These are phyloP conservation scores for Drosophila affinis DNA, from an alignment of 2,888 invertebrate species.

Conservation along the genomic window DNA sequence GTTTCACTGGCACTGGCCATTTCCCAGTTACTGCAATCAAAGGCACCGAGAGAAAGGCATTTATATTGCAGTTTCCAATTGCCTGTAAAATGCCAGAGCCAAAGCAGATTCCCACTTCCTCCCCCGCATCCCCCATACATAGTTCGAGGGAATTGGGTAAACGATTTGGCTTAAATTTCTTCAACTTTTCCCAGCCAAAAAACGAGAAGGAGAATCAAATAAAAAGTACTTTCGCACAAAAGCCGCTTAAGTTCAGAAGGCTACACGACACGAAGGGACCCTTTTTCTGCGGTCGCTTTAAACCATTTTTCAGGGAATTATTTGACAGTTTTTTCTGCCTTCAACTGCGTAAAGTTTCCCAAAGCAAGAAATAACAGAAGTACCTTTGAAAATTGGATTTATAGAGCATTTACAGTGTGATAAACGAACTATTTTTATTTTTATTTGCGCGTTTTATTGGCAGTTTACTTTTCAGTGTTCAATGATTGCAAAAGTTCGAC, in stretches of 20 bases:
- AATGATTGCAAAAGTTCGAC: neutral
- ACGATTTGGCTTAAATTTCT: conserved; percentile 6
- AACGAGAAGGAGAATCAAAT: neutral
- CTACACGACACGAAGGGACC: neutral
- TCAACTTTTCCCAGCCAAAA: neutral
- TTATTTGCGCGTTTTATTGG: neutral
- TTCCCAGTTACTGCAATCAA: conserved; percentile 45
- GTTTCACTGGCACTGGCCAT: conserved; percentile 36
- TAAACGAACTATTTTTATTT: neutral
- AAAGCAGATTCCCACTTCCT: conserved; percentile 22
- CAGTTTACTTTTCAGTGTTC: neutral
- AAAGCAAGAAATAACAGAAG: neutral
- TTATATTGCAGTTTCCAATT: conserved; percentile 49
- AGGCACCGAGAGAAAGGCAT: conserved; percentile 30
- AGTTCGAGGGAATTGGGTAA: neutral
- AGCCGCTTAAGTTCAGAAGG: conserved; percentile 38
- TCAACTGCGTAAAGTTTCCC: neutral
- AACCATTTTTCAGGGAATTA: conserved; percentile 15
- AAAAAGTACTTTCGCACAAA: conserved; percentile 15
- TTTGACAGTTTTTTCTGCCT: conserved; percentile 5
- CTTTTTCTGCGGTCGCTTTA: conserved; percentile 3
- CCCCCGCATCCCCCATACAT: neutral
- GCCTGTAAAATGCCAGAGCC: conserved; percentile 39
- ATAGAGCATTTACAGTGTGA: neutral
- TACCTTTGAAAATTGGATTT: neutral